A percentile compares a stretch with the other conserved stretches of the same genome.
Evolutionary conservation across 2,113 vertebrate species (phyloP).

Genomic region (Vidua macroura): DNA sequence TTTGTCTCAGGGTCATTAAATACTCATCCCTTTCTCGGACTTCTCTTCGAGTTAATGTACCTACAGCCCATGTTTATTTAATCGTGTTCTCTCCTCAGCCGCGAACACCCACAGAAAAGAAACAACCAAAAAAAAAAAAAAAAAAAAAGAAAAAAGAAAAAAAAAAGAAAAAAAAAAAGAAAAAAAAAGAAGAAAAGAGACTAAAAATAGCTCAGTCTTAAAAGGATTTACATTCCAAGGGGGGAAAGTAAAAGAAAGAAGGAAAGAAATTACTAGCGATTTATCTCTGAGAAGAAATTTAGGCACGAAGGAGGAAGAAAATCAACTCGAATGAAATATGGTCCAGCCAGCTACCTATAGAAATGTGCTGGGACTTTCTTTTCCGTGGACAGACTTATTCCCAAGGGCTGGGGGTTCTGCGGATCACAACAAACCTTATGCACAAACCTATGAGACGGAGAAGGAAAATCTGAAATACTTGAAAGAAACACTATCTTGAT

Average conservation of each 20-base stretch:
- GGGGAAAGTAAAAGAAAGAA: not conserved
- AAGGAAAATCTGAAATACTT: slow-evolving; percentile 61
- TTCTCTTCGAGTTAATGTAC: not conserved
- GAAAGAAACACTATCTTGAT: slow-evolving; percentile 51
- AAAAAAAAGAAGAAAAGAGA: not conserved
- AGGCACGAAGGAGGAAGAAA: not conserved
- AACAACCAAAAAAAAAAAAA: not conserved
- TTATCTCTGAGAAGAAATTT: not conserved
- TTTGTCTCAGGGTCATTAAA: slow-evolving; percentile 41
- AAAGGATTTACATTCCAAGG: slow-evolving; percentile 3
- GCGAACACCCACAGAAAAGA: not conserved
- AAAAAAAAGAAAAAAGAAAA: not conserved
- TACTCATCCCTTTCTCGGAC: not conserved
- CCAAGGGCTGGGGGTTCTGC: not conserved
- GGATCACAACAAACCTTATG: not conserved
- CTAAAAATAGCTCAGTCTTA: not conserved
- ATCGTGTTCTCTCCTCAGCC: not conserved
- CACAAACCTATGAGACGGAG: not conserved
- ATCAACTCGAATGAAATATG: not conserved
- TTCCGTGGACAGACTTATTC: slow-evolving; percentile 12
- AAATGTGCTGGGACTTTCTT: slow-evolving; percentile 7
- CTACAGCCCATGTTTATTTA: slow-evolving; percentile 36
- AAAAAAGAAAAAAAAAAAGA: not conserved
- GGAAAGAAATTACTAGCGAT: not conserved
- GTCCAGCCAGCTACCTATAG: not conserved